Percentiles rank a stretch among this genome's conserved stretches.
phyloP scores from a whole-genome alignment of 2,888 invertebrate species.

The Cosmia trapezina region DNA sequence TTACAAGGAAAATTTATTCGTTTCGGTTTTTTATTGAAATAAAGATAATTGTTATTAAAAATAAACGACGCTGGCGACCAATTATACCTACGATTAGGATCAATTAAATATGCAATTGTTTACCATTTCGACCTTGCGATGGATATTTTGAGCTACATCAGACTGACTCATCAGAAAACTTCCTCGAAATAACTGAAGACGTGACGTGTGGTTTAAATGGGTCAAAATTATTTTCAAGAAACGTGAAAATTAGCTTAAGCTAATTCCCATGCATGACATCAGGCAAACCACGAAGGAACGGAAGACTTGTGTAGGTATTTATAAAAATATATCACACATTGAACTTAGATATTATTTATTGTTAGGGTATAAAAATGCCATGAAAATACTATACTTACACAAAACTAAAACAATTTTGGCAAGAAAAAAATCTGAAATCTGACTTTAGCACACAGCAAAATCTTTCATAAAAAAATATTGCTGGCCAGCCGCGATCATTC shows the following conservation, averaged over 20 bases:
- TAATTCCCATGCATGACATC: conserved; percentile 20
- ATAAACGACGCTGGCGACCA: conserved; percentile 33
- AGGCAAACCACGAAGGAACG: neutral
- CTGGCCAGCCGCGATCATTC: conserved; percentile 67
- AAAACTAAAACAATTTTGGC: neutral
- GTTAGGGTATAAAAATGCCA: neutral
- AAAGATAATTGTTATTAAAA: conserved; percentile 44
- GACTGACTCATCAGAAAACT: conserved; percentile 23
- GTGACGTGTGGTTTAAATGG: conserved; percentile 20
- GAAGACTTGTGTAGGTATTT: no score
- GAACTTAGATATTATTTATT: neutral
- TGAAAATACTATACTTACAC: neutral
- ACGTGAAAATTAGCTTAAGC: conserved; percentile 12
- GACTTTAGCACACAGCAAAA: conserved; percentile 43
- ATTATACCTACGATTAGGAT: neutral
- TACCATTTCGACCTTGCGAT: neutral
- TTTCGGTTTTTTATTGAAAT: conserved; percentile 54
- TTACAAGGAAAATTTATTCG: conserved; percentile 58
- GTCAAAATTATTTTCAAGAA: conserved; percentile 27
- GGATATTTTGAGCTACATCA: conserved; percentile 4
- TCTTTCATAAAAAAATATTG: conserved; percentile 37
- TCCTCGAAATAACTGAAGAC: conserved; percentile 14
- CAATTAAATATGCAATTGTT: neutral
- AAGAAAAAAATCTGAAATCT: neutral
- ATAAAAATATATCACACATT: no score